Evolutionary conservation across 2,113 vertebrate genomes (phyloP).

Genomic region (Varanus komodoensis): DNA sequence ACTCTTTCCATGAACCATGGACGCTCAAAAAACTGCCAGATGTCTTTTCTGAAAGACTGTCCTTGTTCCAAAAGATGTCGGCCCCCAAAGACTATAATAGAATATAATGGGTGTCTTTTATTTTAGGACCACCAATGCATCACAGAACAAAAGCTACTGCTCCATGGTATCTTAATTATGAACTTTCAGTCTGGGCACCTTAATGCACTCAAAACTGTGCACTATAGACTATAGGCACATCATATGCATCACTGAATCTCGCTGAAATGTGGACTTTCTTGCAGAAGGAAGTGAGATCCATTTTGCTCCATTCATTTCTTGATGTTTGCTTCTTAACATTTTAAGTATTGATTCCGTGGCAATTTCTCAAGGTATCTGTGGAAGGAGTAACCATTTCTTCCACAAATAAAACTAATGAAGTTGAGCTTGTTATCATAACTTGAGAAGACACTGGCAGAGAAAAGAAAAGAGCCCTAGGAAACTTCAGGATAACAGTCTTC

Average conservation of each 20-base stretch:
- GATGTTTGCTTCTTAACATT: background rate
- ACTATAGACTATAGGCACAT: background rate
- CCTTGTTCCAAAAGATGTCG: background rate
- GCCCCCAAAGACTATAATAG: background rate
- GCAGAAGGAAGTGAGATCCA: background rate
- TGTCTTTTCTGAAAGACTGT: slow-evolving; percentile 3
- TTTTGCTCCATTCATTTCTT: background rate
- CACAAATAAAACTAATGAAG: background rate
- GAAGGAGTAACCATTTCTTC: background rate
- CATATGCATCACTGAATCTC: background rate
- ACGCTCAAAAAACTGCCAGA: background rate
- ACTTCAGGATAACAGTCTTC: background rate
- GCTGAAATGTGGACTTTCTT: background rate
- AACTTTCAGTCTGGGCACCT: slow-evolving; percentile 10
- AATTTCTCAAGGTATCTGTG: background rate
- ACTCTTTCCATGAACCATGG: background rate
- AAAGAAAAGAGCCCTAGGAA: background rate
- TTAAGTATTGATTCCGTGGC: background rate
- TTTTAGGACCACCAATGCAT: background rate
- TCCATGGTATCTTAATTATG: slow-evolving; percentile 19
- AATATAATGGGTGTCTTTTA: slow-evolving; percentile 11
- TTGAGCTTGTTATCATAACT: background rate
- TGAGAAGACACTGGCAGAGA: background rate
- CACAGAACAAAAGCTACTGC: slow-evolving; percentile 9
- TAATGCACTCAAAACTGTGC: background rate